Evolutionary conservation across 2,888 invertebrate species (phyloP), one percentile per base, ranked within the genome.

Genomic region (Ectropis crepuscularia): DNA sequence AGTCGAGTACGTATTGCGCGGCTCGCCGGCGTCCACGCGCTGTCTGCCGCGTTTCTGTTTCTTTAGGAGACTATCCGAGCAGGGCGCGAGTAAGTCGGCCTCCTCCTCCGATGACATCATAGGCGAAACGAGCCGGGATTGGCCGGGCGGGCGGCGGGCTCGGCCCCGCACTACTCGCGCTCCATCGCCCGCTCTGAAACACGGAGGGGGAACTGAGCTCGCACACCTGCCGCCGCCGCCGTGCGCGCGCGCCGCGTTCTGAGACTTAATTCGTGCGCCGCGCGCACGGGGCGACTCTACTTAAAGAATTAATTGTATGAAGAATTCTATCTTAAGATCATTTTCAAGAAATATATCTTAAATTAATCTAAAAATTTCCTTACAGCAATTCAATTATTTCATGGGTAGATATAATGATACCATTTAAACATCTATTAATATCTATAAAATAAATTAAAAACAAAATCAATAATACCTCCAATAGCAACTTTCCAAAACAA

Each of bases 51-150:
- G 96, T 94, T 97, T 97, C 93, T 96, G 95, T 95, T 97, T 96
- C 96, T 97, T 97, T 95, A 97, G 95, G 94, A 96, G 96, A 94
- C 96, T 96, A 95, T 96, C 97, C 96, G 96, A 96, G 95, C 96
- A 97, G 96, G 97, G 96, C 95, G 96, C 97, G 95, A 96, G 96
- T 95, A 95, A 95, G 94, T 96, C 96, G 95, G 96, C 96, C 96
- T 97, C 97, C 96, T 97, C 97, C 96, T 97, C 97, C 96, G 97
- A 97, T 97, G 97, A 97, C 97, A 97, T 97, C 96, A 97, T 97
- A 95, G 94, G 97, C 96, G 94, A 95, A 95, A 93, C 94, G 95
- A 93, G 94, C 95, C 95, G 95, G 94, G 95, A 95, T 96, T 96
- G 96, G 96, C 95, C 95, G 94, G 91, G 94, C 94, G 91, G 93